Percentiles rank a stretch among this genome's conserved stretches.
These are phyloP conservation scores for Aphelinus certus DNA, from an alignment of 1,140 invertebrate genomes.

Conservation along the genomic window DNA sequence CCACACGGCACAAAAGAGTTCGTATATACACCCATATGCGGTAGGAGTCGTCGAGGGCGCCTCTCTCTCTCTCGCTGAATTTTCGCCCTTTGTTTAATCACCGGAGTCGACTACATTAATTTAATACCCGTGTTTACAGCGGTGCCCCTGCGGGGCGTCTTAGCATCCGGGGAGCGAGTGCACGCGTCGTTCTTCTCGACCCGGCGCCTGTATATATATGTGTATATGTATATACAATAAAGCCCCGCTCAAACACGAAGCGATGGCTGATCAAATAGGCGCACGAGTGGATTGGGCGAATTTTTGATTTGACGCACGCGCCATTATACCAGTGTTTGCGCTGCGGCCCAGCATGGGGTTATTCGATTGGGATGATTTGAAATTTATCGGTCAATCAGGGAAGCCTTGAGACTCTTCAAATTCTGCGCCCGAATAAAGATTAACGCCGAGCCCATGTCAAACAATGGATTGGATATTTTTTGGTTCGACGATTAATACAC, in stretches of 20 bases:
- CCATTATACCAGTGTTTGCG: conserved; percentile 12
- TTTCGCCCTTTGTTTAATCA: conserved; percentile 66
- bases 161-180: conserved; percentile 36
- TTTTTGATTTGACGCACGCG: conserved; percentile 4
- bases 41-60: too few species aligned
- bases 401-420: too few species aligned
- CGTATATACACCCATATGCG: too few species aligned
- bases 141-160: conserved; percentile 37
- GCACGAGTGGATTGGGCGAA: conserved; percentile 19
- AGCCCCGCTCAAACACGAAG: too few species aligned
- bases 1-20: too few species aligned
- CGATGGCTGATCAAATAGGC: background rate
- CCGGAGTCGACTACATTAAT: conserved; percentile 62
- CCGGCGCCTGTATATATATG: too few species aligned
- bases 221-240: too few species aligned
- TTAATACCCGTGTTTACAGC: conserved; percentile 53
- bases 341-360: background rate
- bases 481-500: too few species aligned
- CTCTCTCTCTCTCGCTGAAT: conserved; percentile 30
- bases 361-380: conserved; percentile 26
- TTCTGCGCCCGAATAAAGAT: too few species aligned
- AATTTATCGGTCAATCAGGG: background rate
- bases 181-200: too few species aligned
- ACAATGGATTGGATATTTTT: too few species aligned
- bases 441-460: too few species aligned